Percentiles rank a stretch among this genome's conserved stretches.
These are phyloP conservation scores for Calcarius lapponicus DNA, from an alignment of 2,797 vertebrate genomes.

Conservation along the genomic window DNA sequence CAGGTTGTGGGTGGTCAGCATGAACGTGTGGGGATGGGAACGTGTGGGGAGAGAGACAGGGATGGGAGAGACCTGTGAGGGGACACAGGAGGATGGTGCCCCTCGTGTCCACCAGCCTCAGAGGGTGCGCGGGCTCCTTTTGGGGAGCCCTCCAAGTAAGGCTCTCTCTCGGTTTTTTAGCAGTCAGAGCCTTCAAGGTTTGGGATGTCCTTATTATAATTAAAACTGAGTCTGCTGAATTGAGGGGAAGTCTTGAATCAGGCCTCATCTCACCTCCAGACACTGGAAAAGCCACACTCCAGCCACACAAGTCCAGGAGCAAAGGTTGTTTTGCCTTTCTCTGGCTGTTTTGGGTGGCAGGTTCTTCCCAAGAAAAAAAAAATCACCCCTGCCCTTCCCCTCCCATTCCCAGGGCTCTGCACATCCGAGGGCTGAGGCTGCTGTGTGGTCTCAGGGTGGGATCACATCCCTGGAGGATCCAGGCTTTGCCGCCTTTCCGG, in stretches of 20 bases:
- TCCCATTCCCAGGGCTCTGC: neutral
- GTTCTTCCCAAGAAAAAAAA: neutral
- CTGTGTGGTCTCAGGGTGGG: neutral
- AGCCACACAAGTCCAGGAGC: neutral
- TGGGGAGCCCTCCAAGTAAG: neutral
- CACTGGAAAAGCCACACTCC: neutral
- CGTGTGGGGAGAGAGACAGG: accelerated
- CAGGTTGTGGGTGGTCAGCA: neutral
- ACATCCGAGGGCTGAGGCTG: neutral
- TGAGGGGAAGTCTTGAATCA: neutral
- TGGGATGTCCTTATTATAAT: neutral
- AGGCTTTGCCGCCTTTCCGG: neutral
- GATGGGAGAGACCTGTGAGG: neutral
- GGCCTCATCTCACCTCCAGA: neutral
- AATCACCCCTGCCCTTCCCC: neutral
- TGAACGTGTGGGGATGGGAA: neutral
- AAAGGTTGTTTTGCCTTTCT: neutral
- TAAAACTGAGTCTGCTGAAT: neutral
- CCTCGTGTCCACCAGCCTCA: neutral
- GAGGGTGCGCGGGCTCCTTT: neutral
- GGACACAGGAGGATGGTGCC: neutral
- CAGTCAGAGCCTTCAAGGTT: neutral
- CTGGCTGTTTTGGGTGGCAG: neutral
- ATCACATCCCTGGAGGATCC: neutral
- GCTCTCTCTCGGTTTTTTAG: neutral